These are phyloP conservation scores for Menidia menidia DNA, from an alignment of 2,797 vertebrate genomes.

Conservation along the genomic window DNA sequence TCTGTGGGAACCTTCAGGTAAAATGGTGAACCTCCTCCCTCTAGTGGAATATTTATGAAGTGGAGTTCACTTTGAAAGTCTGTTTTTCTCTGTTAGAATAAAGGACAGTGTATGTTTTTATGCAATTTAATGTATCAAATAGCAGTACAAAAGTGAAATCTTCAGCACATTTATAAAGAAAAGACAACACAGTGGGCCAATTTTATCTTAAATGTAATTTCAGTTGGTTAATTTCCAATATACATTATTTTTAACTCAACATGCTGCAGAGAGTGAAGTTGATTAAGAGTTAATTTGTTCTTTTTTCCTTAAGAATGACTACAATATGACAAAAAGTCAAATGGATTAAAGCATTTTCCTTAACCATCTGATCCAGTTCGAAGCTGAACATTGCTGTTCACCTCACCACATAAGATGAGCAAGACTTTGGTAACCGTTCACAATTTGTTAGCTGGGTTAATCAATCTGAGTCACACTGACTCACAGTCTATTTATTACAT, in stretches of 20 bases:
- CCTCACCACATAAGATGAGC: conserved; percentile 1
- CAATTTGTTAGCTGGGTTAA: conserved; percentile 1
- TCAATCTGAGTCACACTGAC: conserved; percentile 32
- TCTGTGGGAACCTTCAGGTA: background rate
- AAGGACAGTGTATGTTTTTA: background rate
- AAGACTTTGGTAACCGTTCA: background rate
- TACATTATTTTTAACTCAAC: too few relatives aligned
- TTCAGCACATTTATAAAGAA: too few relatives aligned
- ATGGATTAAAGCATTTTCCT: background rate
- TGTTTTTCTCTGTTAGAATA: too few relatives aligned
- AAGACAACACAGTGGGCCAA: too few relatives aligned
- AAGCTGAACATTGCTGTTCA: background rate
- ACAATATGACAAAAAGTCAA: background rate
- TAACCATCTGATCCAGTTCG: background rate
- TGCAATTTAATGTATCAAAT: too few relatives aligned
- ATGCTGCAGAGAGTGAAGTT: too few relatives aligned
- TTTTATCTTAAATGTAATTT: too few relatives aligned
- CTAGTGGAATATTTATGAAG: conserved; percentile 46
- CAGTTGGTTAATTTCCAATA: too few relatives aligned
- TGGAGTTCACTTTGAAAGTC: too few relatives aligned
- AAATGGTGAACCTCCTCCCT: conserved; percentile 36
- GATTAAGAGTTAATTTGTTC: background rate
- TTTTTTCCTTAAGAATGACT: background rate
- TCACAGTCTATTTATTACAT: conserved; percentile 21
- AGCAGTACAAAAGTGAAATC: too few relatives aligned